phyloP scores from a whole-genome alignment of 1,140 invertebrate genomes.

The Leptinotarsa lineolata region DNA sequence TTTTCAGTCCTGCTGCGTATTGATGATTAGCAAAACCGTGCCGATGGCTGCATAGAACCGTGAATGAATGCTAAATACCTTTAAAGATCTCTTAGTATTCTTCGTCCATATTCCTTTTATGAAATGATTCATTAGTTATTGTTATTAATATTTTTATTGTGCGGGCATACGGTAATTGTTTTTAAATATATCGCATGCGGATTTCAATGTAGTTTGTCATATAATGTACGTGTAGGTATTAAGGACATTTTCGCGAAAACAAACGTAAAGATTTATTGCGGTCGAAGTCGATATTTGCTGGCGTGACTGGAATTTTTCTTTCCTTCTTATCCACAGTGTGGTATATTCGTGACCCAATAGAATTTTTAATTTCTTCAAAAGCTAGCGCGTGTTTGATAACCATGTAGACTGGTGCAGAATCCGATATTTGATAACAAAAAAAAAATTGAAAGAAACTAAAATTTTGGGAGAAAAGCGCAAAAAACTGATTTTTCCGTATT shows the following conservation, averaged over 20 bases:
- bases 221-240: constrained; percentile 24
- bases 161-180: constrained; percentile 22
- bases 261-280: not conserved
- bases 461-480: too few species aligned
- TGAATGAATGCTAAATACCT: constrained; percentile 35
- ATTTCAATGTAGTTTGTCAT: constrained; percentile 18
- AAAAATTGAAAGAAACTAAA: too few species aligned
- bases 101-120: constrained; percentile 27
- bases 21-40: constrained; percentile 39
- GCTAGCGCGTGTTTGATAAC: too few species aligned
- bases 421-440: too few species aligned
- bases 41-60: constrained; percentile 29
- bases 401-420: too few species aligned
- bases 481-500: too few species aligned
- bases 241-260: constrained; percentile 20
- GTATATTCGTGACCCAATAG: too few species aligned
- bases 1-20: constrained; percentile 38
- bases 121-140: constrained; percentile 40
- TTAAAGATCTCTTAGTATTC: constrained; percentile 37
- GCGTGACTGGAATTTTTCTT: too few species aligned
- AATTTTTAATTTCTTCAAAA: too few species aligned
- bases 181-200: constrained; percentile 29
- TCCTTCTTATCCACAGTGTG: too few species aligned
- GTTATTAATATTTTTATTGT: constrained; percentile 37
- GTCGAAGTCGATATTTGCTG: too few species aligned